Evolutionary conservation across 2,113 vertebrate genomes (phyloP).

Genomic region (Phasianus colchicus): DNA sequence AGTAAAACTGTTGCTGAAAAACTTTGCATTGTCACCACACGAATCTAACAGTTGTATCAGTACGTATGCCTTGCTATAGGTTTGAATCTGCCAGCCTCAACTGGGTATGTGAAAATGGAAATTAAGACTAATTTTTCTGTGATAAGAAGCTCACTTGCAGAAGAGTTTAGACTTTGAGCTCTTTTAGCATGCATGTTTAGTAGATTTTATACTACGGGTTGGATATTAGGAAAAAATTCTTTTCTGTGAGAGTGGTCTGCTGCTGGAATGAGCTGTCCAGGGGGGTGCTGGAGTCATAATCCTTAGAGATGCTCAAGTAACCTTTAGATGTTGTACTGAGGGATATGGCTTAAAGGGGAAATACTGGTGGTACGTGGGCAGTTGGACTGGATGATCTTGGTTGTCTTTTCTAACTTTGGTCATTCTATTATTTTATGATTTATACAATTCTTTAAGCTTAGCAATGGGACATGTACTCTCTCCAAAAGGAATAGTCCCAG

Average conservation of each 20-base stretch:
- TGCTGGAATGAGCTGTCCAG: no score
- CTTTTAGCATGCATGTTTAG: neutral
- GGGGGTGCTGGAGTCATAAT: no score
- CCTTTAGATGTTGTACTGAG: no score
- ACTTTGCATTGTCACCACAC: neutral
- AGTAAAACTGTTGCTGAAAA: neutral
- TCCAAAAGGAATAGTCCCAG: neutral
- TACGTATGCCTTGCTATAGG: neutral
- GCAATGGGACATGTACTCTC: neutral
- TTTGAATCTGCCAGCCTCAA: neutral
- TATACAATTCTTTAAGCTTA: neutral
- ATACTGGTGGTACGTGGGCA: no score
- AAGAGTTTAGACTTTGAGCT: neutral
- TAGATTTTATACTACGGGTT: neutral
- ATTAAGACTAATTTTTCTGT: neutral
- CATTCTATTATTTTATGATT: neutral
- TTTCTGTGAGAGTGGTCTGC: no score
- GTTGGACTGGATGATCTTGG: no score
- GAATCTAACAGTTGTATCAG: neutral
- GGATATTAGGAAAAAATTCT: no score
- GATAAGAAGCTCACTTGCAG: neutral
- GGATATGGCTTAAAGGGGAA: no score
- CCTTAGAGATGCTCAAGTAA: no score
- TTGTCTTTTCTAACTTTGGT: no score
- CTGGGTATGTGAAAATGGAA: neutral